Evolutionary conservation across 2,888 invertebrate species (phyloP).

Genomic region (Bombyx huttoni): DNA sequence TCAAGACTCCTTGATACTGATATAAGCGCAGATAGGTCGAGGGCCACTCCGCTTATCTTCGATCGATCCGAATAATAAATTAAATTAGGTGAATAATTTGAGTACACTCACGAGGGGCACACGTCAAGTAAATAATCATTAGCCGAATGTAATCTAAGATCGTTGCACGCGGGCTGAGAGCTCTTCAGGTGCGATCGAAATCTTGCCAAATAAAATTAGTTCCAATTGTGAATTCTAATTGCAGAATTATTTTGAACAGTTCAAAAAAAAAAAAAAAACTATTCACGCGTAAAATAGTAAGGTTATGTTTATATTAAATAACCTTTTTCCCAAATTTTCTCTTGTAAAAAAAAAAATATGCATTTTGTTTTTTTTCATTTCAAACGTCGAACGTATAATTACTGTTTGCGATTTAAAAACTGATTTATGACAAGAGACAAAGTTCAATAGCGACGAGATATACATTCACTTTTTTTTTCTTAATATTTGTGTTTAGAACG

Average conservation of each 20-base stretch:
- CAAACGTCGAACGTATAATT: slow-evolving; percentile 49
- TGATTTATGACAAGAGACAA: slow-evolving; percentile 67
- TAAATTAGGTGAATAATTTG: slow-evolving; percentile 57
- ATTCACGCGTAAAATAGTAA: no score
- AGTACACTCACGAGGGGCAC: slow-evolving; percentile 32
- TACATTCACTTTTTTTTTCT: slow-evolving; percentile 35
- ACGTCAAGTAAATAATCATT: slow-evolving; percentile 49
- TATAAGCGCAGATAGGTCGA: slow-evolving; percentile 20
- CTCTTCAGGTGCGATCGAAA: slow-evolving; percentile 3
- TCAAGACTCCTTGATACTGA: slow-evolving; percentile 5
- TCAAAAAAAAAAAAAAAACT: no score
- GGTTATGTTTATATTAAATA: no score
- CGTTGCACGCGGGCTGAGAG: slow-evolving; percentile 11
- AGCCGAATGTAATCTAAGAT: slow-evolving; percentile 47
- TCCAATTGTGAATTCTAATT: slow-evolving; percentile 10
- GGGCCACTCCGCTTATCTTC: slow-evolving; percentile 47
- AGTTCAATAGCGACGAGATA: slow-evolving; percentile 40
- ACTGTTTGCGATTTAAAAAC: slow-evolving; percentile 52
- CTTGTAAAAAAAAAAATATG: neutral
- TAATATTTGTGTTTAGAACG: slow-evolving; percentile 65
- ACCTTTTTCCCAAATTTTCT: neutral
- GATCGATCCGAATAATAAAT: slow-evolving; percentile 37
- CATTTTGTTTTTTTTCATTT: slow-evolving; percentile 32
- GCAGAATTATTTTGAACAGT: neutral
- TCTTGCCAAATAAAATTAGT: slow-evolving; percentile 19